These are phyloP conservation scores for Brachionus calyciflorus DNA, from an alignment of 1,140 invertebrate genomes.

Conservation along the genomic window DNA sequence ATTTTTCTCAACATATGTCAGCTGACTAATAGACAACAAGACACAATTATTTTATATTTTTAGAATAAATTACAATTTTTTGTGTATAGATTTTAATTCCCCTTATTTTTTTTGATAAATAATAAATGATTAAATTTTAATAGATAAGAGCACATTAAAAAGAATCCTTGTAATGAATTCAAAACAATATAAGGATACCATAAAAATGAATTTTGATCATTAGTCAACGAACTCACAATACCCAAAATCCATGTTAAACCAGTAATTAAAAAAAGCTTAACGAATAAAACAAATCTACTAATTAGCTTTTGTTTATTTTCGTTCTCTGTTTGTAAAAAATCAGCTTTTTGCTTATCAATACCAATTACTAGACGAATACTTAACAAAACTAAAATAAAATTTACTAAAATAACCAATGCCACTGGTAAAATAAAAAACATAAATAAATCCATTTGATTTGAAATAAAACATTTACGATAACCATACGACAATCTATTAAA, in stretches of 20 bases:
- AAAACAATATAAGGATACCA: slow-evolving; percentile 12
- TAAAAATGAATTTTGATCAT: slow-evolving; percentile 3
- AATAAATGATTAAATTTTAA: slow-evolving; percentile 11
- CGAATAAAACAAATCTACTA: slow-evolving; percentile 17
- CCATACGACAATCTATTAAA: slow-evolving; percentile 13
- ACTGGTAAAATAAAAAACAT: slow-evolving; percentile 10
- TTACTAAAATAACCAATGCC: not conserved
- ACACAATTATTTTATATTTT: too few relatives aligned
- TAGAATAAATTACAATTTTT: too few relatives aligned
- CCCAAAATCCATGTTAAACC: slow-evolving; percentile 28
- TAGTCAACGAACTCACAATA: slow-evolving; percentile 6
- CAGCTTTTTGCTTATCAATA: not conserved
- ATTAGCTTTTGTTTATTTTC: not conserved
- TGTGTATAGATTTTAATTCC: too few relatives aligned
- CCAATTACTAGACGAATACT: not conserved
- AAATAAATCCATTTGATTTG: not conserved
- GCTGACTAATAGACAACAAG: too few relatives aligned
- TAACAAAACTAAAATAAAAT: not conserved
- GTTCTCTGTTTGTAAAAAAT: not conserved
- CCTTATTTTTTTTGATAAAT: too few relatives aligned
- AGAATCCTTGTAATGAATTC: slow-evolving; percentile 24
- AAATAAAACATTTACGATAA: slow-evolving; percentile 16
- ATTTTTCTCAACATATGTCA: too few relatives aligned
- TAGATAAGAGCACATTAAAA: slow-evolving; percentile 3
- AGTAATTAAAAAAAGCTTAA: not conserved